Conservation (phyloP, 30 jellyfish, hydroid and myxozoan species). For the Hydractinia echinata region DNA sequence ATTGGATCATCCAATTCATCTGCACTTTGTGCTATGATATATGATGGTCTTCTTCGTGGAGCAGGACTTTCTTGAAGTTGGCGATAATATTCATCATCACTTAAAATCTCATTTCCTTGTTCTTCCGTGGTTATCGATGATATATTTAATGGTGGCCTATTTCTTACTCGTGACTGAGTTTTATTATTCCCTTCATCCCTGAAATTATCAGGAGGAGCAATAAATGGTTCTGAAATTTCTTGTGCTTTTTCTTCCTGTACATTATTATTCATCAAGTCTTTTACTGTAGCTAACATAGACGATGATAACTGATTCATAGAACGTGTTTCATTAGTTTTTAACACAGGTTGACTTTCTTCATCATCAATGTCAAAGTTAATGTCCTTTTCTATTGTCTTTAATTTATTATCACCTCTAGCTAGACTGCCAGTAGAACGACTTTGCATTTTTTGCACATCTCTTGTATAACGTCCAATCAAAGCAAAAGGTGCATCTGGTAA, state of each 20-base stretch:
- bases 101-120: not conserved
- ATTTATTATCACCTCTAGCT: not conserved
- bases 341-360: too few relatives aligned
- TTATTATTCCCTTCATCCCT: not conserved
- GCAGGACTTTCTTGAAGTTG: constrained; percentile 34
- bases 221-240: not conserved
- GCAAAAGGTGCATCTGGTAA: constrained; percentile 35
- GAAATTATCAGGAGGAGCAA: not conserved
- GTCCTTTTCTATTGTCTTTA: constrained; percentile 2
- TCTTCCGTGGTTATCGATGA: constrained; percentile 8
- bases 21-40: constrained; percentile 70
- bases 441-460: constrained; percentile 52
- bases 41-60: constrained; percentile 87
- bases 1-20: constrained; percentile 11
- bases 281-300: not conserved
- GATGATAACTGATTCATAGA: not conserved
- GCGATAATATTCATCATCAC: constrained; percentile 3
- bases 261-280: constrained; percentile 1
- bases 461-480: constrained; percentile 15
- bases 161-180: not conserved
- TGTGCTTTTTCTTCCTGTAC: not conserved
- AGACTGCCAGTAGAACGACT: constrained; percentile 64
- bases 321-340: not conserved
- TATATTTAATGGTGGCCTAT: constrained; percentile 24
- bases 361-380: not conserved